phyloP scores from a whole-genome alignment of 2,113 vertebrate species.

The Lepisosteus oculatus region DNA sequence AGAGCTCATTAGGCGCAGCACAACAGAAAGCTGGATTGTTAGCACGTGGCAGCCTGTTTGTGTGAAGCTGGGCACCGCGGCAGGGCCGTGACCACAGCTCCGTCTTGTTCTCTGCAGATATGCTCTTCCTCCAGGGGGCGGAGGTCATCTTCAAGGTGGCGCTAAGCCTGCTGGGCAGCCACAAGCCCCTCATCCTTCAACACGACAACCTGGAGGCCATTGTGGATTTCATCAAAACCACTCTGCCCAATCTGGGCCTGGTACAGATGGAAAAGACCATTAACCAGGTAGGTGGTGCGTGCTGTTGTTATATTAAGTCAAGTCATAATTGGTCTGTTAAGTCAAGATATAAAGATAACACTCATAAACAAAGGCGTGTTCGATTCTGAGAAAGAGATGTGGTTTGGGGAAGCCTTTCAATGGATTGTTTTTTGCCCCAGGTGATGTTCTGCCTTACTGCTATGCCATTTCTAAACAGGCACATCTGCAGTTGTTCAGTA shows the following conservation, averaged over 20 bases:
- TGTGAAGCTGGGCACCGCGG: not conserved
- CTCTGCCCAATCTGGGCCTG: constrained; percentile 86
- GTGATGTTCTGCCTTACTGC: no score
- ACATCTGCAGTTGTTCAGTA: no score
- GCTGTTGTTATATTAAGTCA: not conserved
- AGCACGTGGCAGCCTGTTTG: not conserved
- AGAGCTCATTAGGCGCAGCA: no score
- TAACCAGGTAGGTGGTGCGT: constrained; percentile 74
- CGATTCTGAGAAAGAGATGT: not conserved
- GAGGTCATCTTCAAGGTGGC: constrained; percentile 95
- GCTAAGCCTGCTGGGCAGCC: constrained; percentile 86
- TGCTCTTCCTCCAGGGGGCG: constrained; percentile 89
- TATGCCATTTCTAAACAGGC: no score
- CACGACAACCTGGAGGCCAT: constrained; percentile 91
- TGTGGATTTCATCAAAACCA: constrained; percentile 92
- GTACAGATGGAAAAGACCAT: constrained; percentile 98
- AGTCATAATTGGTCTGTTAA: not conserved
- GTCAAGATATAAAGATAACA: not conserved
- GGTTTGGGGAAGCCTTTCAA: not conserved
- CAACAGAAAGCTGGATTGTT: no score
- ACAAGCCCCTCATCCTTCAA: constrained; percentile 90
- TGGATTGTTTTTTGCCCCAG: not conserved
- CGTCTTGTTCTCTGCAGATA: constrained; percentile 60
- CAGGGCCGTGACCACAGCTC: no score
- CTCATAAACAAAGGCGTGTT: not conserved